Conservation (phyloP, 2,113 vertebrate species). For the Solea senegalensis region DNA sequence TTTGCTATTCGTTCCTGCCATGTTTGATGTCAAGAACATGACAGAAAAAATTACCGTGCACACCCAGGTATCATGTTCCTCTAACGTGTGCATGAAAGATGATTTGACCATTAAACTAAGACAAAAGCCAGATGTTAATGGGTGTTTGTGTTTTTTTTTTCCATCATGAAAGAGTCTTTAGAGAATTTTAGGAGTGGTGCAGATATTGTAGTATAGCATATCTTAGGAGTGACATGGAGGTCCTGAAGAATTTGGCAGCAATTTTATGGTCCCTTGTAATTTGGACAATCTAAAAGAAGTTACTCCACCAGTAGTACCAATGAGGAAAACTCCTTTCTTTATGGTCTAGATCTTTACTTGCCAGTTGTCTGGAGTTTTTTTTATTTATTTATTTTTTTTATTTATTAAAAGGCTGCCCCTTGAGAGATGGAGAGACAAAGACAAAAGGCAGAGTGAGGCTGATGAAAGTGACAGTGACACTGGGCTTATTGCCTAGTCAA, state of each 20-base stretch:
- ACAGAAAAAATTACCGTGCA: background rate
- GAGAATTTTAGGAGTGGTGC: background rate
- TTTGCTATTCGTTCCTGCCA: too few relatives aligned
- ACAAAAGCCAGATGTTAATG: background rate
- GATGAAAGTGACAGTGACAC: conserved; percentile 77
- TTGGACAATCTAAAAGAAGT: too few relatives aligned
- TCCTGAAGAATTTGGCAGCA: background rate
- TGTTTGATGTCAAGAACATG: too few relatives aligned
- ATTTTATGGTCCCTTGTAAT: too few relatives aligned
- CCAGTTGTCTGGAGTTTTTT: background rate
- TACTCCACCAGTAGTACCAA: background rate
- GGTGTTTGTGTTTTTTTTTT: background rate
- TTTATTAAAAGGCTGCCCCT: conserved; percentile 14
- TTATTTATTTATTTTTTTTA: conserved; percentile 14
- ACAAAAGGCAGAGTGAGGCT: conserved; percentile 13
- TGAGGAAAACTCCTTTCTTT: too few relatives aligned
- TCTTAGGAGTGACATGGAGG: background rate
- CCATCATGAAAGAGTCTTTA: background rate
- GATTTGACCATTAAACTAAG: background rate
- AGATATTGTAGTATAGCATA: background rate
- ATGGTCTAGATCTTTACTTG: background rate
- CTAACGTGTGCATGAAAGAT: background rate
- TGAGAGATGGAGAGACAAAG: conserved; percentile 5
- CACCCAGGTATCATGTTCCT: background rate
- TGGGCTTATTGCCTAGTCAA: conserved; percentile 79